These are phyloP conservation scores for Phrynocephalus vlangalii DNA, from an alignment of 2,797 vertebrate genomes.

Conservation along the genomic window DNA sequence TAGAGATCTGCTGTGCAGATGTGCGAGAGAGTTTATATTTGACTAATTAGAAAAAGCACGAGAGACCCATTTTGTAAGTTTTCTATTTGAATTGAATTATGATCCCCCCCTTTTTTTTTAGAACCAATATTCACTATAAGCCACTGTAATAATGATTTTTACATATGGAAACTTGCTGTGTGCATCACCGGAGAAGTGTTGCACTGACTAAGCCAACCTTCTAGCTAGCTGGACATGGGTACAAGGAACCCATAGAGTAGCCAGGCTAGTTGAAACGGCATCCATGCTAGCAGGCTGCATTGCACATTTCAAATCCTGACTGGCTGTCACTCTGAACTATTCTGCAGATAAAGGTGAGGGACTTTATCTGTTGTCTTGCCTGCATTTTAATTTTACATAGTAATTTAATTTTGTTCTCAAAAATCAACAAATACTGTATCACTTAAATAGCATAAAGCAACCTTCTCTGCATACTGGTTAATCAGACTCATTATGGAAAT, in stretches of 20 bases:
- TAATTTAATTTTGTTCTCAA: not conserved
- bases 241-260: not conserved
- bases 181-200: conserved; percentile 17
- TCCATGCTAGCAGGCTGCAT: not conserved
- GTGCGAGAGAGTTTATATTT: conserved; percentile 22
- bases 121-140: not conserved
- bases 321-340: not conserved
- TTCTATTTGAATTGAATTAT: conserved; percentile 8
- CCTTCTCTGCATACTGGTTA: not conserved
- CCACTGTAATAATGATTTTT: conserved; percentile 21
- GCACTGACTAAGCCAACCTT: conserved; percentile 15
- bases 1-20: conserved; percentile 36
- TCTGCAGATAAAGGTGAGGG: rapidly evolving
- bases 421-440: not conserved
- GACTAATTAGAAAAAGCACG: conserved; percentile 14
- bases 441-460: not conserved
- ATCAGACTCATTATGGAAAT: not conserved
- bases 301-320: conserved; percentile 11
- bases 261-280: not conserved
- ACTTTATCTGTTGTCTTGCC: not conserved
- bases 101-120: not conserved
- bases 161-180: not conserved
- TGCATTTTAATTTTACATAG: not conserved
- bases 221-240: not conserved
- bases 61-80: conserved; percentile 12